Conservation (phyloP, 2,113 vertebrate species). For the Centropus bengalensis region DNA sequence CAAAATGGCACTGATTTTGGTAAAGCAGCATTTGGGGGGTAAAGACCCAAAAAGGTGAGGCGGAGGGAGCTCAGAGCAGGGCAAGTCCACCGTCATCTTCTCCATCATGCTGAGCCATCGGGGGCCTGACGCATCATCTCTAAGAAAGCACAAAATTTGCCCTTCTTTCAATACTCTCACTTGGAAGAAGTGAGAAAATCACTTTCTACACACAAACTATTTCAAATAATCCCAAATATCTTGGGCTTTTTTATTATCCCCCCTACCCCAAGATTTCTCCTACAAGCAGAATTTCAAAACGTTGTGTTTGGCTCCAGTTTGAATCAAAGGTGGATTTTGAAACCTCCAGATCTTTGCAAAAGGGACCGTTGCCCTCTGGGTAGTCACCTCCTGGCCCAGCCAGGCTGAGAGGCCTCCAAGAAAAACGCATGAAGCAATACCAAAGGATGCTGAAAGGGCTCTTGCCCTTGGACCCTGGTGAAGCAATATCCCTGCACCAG, state of each 20-base stretch:
- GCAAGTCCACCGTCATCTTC: not conserved
- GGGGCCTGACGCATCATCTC: not conserved
- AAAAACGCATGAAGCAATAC: constrained; percentile 57
- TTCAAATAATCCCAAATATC: not conserved
- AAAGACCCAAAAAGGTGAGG: not conserved
- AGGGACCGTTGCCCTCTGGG: not conserved
- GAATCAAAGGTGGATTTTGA: constrained; percentile 29
- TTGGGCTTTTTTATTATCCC: not conserved
- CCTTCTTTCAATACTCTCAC: not conserved
- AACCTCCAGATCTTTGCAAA: constrained; percentile 43
- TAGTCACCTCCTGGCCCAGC: not conserved
- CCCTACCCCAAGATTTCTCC: not conserved
- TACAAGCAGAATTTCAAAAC: constrained; percentile 40
- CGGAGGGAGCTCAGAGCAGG: not conserved
- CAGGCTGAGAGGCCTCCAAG: constrained; percentile 48
- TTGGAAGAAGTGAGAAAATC: not conserved
- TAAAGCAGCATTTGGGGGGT: not conserved
- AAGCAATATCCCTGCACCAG: not conserved
- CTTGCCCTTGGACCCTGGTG: constrained; percentile 1
- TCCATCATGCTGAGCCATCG: not conserved
- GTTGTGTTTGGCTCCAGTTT: not conserved
- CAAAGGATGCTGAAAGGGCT: constrained; percentile 36
- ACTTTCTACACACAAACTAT: not conserved
- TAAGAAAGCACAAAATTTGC: not conserved
- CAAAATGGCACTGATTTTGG: not conserved